Evolutionary conservation across 2,888 invertebrate genomes (phyloP), one percentile per base, ranked within the genome.

Genomic region (Zygaena filipendulae): DNA sequence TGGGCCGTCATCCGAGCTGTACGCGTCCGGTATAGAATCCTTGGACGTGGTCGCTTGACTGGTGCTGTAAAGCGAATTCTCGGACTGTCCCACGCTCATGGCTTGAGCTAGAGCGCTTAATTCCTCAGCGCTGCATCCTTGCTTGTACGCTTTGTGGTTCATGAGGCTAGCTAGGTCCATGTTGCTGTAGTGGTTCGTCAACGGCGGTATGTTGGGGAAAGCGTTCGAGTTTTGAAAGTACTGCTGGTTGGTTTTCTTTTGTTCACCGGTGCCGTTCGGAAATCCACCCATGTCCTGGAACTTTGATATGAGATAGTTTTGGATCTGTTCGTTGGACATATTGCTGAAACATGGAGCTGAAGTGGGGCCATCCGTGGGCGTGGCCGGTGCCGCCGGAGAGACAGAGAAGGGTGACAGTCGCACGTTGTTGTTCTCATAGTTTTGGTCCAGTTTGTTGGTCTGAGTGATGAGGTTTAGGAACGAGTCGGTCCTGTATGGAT

Each of bases 41-140:
- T 82, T 68, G 0, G 72, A 83, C 8, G 81, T 72, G 3, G 68
- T 67, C n/a, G 74, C 70, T 4, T 79, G 69, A 26, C 68, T 72
- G 28, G 52, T 59, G 29, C 62, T 66, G 38, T 54, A 64, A 6
- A 69, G 33, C 1, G 77, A 74, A 30, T 56, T 64, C 13, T 68
- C 60, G 0, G 70, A 72, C 3, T 66, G 62, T 0, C 59, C 69
- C 7, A 69, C 36, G 36, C 70, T 75, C 70, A 71, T 70, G 1
- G 67, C 64, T 30, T 68, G 68, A 9, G 57, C 60, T 4, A 50
- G 31, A 6, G 50, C 41, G 4, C 47, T 53, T 7, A 58, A 33
- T 23, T 62, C 55, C 3, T 61, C 63, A 9, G 45, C 47, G 0
- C 60, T 57, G n/a, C 48, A 49, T 6, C 46, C 40, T 8, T 52